Percentiles rank a stretch among this genome's conserved stretches.
Evolutionary conservation across 2,113 vertebrate species (phyloP).

Genomic region (Danionella cerebrum): DNA sequence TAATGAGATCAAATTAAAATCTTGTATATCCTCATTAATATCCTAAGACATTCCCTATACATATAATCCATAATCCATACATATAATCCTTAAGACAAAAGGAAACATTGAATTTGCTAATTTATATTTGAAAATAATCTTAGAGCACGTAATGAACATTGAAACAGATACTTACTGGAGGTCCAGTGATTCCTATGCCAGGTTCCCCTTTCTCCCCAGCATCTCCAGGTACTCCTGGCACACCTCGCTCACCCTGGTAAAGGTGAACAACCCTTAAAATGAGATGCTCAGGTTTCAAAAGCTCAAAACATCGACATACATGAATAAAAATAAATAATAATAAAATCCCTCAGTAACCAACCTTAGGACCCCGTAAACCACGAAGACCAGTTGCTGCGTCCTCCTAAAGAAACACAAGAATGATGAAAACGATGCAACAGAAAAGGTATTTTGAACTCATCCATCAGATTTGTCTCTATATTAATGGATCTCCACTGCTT

Average conservation of each 20-base stretch:
- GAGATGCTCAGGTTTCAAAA: constrained; percentile 12
- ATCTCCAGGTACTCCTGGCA: constrained; percentile 83
- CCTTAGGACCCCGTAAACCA: constrained; percentile 91
- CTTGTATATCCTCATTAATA: no score
- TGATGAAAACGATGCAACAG: background rate
- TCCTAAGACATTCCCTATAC: no score
- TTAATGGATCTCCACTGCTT: no score
- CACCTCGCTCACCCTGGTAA: constrained; percentile 84
- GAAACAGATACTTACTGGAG: constrained; percentile 68
- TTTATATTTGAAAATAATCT: no score
- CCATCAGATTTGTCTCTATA: no score
- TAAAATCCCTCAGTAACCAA: constrained; percentile 44
- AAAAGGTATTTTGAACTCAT: background rate
- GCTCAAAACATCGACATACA: no score
- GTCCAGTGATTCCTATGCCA: constrained; percentile 72
- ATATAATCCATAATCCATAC: no score
- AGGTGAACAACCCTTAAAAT: constrained; percentile 13
- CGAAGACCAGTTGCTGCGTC: constrained; percentile 64
- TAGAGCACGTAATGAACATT: background rate
- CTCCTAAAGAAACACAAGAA: constrained; percentile 62
- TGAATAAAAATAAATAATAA: background rate
- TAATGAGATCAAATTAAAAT: no score
- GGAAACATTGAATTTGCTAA: no score
- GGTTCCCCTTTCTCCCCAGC: constrained; percentile 81
- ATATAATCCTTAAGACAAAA: no score